These are phyloP conservation scores for Gadus chalcogrammus DNA, from an alignment of 2,113 vertebrate genomes.

Conservation along the genomic window DNA sequence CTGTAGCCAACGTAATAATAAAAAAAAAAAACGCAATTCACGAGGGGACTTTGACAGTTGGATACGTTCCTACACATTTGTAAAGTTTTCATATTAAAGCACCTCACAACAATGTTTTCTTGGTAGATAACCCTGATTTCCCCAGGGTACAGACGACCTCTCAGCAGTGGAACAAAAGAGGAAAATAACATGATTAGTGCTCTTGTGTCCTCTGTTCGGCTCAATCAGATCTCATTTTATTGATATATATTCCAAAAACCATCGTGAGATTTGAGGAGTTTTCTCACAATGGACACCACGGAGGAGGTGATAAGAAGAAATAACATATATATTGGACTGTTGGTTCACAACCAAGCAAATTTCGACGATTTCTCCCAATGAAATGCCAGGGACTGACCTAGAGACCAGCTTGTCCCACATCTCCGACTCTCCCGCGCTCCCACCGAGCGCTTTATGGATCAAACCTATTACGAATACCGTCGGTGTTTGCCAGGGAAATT, in stretches of 20 bases:
- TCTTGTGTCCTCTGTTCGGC: slow-evolving; percentile 35
- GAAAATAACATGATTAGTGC: slow-evolving; percentile 26
- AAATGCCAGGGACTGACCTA: slow-evolving; percentile 63
- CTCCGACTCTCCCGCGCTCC: not conserved
- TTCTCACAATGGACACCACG: too few relatives aligned
- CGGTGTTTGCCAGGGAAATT: slow-evolving; percentile 44
- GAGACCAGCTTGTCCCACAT: slow-evolving; percentile 10
- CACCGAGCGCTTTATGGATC: slow-evolving; percentile 41
- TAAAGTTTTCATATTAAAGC: slow-evolving; percentile 25
- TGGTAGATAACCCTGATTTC: slow-evolving; percentile 51
- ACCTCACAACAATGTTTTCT: slow-evolving; percentile 29
- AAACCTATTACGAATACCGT: slow-evolving; percentile 42
- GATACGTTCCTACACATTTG: slow-evolving; percentile 19
- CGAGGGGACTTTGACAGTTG: not conserved
- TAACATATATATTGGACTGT: not conserved
- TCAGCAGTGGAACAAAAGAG: slow-evolving; percentile 6
- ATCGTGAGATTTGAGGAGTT: not conserved
- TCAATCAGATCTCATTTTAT: slow-evolving; percentile 46
- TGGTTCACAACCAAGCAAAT: slow-evolving; percentile 10
- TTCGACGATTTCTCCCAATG: slow-evolving; percentile 65
- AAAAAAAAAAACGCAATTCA: not conserved
- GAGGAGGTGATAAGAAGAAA: too few relatives aligned
- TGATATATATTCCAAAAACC: slow-evolving; percentile 47
- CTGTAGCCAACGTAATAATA: not conserved
- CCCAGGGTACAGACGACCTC: slow-evolving; percentile 20